Evolutionary conservation across 2,888 invertebrate genomes (phyloP).

Genomic region (Noctua janthe): DNA sequence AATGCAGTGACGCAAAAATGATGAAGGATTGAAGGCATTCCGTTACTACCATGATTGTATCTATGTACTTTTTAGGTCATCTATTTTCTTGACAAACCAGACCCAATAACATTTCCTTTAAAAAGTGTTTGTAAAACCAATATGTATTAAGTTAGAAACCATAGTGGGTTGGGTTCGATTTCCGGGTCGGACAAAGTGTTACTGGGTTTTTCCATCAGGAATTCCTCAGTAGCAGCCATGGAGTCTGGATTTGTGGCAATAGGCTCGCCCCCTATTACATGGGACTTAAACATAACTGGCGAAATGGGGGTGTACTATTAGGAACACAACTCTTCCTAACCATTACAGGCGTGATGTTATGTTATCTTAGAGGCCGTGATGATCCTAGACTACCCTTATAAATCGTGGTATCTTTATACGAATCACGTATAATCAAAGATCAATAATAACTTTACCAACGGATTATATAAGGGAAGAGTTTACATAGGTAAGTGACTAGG

Average conservation of each 20-base stretch:
- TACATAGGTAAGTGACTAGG: neutral
- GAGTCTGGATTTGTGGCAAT: too few species aligned
- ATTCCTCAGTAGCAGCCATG: too few species aligned
- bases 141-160: neutral
- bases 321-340: too few species aligned
- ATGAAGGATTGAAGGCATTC: too few species aligned
- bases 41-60: neutral
- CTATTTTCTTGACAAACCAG: neutral
- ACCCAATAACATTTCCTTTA: neutral
- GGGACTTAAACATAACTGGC: too few species aligned
- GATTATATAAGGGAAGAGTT: conserved; percentile 21
- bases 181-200: too few species aligned
- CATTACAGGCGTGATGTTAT: too few species aligned
- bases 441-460: conserved; percentile 16
- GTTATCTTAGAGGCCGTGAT: neutral
- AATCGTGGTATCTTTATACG: neutral
- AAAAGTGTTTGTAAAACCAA: neutral
- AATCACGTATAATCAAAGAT: neutral
- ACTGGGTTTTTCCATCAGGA: too few species aligned
- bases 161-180: too few species aligned
- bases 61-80: neutral
- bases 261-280: too few species aligned
- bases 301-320: too few species aligned
- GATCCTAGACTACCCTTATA: neutral
- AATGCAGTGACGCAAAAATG: neutral